phyloP scores from a whole-genome alignment of 2,888 invertebrate species.

The Watsonalla binaria region DNA sequence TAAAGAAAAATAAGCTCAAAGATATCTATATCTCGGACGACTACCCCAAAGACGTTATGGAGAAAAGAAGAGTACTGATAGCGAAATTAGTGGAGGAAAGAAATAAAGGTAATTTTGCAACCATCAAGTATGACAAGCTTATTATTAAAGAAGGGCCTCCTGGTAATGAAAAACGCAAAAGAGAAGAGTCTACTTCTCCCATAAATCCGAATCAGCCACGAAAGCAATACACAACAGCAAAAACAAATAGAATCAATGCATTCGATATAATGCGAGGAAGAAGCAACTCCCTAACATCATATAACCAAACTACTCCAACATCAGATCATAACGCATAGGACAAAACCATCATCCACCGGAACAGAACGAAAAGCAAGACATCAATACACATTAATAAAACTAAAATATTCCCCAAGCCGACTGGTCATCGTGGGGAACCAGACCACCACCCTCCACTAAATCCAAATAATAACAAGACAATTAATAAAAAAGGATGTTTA shows the following conservation, averaged over 20 bases:
- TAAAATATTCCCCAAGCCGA: no score
- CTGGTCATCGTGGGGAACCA: no score
- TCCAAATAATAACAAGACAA: no score
- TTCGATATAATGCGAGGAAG: conserved; percentile 7
- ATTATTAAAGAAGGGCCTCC: conserved; percentile 1
- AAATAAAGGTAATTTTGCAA: no score
- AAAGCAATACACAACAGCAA: neutral
- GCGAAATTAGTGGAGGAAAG: conserved; percentile 1
- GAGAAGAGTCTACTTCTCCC: conserved; percentile 1
- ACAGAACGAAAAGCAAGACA: no score
- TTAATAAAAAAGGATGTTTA: no score
- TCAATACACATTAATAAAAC: no score
- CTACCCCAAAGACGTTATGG: conserved; percentile 3
- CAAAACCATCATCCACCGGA: conserved; percentile 1
- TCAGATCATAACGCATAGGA: conserved; percentile 3
- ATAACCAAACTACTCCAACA: no score
- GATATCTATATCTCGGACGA: conserved; percentile 1
- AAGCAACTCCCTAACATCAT: conserved; percentile 3
- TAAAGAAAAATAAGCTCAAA: neutral
- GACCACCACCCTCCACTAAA: no score
- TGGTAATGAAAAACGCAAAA: neutral
- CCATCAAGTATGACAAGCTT: no score
- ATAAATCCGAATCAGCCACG: neutral
- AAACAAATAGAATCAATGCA: conserved; percentile 3
- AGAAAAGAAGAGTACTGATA: neutral